Evolutionary conservation across 2,797 vertebrate species (phyloP).

Genomic region (Poeciliopsis paucimaculata): DNA sequence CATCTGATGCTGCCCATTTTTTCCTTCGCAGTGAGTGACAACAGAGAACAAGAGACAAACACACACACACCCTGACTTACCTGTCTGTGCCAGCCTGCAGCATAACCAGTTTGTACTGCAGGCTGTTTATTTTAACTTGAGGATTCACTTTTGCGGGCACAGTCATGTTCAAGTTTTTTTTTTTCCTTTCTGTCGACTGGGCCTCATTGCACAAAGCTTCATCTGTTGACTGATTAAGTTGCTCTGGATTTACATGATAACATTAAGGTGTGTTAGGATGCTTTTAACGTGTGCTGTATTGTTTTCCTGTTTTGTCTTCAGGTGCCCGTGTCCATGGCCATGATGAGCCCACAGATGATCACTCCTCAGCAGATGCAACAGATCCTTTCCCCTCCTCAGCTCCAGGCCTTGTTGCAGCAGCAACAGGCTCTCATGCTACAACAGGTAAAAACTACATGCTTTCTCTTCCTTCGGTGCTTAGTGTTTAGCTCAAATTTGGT

Average conservation of each 20-base stretch:
- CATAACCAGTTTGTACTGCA: conserved; percentile 18
- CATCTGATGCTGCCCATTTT: conserved; percentile 43
- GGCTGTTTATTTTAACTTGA: conserved; percentile 52
- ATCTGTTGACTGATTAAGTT: conserved; percentile 34
- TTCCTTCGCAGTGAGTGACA: conserved; percentile 47
- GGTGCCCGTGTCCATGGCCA: conserved; percentile 97
- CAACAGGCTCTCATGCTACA: conserved; percentile 98
- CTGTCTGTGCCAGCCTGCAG: conserved; percentile 34
- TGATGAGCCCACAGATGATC: conserved; percentile 99
- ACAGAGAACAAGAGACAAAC: conserved; percentile 40
- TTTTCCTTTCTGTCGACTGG: neutral
- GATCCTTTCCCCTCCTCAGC: conserved; percentile 95
- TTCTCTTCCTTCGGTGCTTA: conserved; percentile 26
- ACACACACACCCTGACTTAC: conserved; percentile 39
- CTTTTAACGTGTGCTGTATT: conserved; percentile 6
- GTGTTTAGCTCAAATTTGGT: neutral
- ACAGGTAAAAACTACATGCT: conserved; percentile 83
- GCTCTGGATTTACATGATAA: conserved; percentile 30
- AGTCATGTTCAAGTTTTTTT: conserved; percentile 49
- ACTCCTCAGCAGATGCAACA: conserved; percentile 99
- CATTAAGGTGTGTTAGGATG: conserved; percentile 5
- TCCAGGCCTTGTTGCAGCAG: conserved; percentile 97
- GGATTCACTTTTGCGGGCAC: conserved; percentile 52
- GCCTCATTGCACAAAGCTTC: conserved; percentile 44
- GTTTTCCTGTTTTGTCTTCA: conserved; percentile 57